Evolutionary conservation across 2,797 vertebrate genomes (phyloP).

Genomic region (Leptodactylus fallax): DNA sequence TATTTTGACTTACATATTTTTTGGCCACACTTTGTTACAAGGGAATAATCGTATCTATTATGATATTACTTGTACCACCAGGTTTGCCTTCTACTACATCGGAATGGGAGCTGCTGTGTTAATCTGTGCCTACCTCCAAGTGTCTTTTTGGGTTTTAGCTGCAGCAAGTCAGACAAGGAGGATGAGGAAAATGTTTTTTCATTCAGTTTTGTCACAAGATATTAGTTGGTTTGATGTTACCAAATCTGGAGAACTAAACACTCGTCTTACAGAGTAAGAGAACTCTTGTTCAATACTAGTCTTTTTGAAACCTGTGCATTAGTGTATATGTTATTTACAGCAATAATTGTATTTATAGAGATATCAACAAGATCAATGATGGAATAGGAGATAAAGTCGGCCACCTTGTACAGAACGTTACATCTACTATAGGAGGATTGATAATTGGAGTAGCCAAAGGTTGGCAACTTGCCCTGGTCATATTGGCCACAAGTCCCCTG

Average conservation of each 20-base stretch:
- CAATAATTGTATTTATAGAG: constrained; percentile 70
- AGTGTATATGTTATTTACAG: not conserved
- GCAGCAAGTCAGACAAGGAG: constrained; percentile 82
- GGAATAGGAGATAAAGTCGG: constrained; percentile 83
- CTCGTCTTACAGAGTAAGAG: constrained; percentile 84
- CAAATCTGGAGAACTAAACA: constrained; percentile 84
- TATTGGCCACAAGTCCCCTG: constrained; percentile 79
- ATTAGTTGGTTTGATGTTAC: constrained; percentile 87
- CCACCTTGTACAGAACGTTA: constrained; percentile 77
- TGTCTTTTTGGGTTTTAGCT: constrained; percentile 84
- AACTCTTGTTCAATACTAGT: not conserved
- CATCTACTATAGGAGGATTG: constrained; percentile 77
- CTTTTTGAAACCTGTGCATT: not conserved
- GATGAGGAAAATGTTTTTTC: constrained; percentile 83
- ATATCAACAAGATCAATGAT: constrained; percentile 82
- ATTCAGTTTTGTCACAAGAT: constrained; percentile 84
- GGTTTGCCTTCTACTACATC: constrained; percentile 81
- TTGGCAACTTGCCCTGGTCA: constrained; percentile 84
- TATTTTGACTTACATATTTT: constrained; percentile 25
- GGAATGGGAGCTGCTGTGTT: constrained; percentile 81
- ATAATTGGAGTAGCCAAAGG: constrained; percentile 78
- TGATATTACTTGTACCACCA: constrained; percentile 58
- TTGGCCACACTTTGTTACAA: constrained; percentile 9
- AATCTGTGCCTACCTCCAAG: constrained; percentile 83
- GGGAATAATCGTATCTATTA: not conserved